Evolutionary conservation across 2,113 vertebrate species (phyloP).

Genomic region (Coracopsis vasa): DNA sequence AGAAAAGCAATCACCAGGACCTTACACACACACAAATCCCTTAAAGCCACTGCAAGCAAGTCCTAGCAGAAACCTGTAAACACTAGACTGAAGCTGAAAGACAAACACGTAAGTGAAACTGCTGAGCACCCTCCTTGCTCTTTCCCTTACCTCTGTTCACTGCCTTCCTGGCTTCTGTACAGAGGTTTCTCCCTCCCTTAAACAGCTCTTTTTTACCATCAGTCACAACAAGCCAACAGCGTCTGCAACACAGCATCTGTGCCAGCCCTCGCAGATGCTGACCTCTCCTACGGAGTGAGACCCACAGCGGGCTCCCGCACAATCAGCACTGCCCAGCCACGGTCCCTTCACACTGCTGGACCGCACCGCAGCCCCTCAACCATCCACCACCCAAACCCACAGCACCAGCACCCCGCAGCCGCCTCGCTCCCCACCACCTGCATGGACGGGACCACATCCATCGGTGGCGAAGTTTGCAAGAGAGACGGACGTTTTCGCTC

Average conservation of each 20-base stretch:
- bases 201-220: neutral
- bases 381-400: neutral
- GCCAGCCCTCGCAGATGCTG: neutral
- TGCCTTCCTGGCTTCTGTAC: neutral
- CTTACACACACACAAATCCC: neutral
- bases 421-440: neutral
- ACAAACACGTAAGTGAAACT: neutral
- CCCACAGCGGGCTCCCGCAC: neutral
- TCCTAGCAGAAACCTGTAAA: neutral
- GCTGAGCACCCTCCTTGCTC: neutral
- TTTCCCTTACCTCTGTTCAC: neutral
- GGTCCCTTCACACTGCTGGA: neutral
- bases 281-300: fast-evolving
- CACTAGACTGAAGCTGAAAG: neutral
- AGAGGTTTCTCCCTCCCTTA: neutral
- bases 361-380: neutral
- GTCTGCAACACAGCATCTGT: neutral
- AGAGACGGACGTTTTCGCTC: neutral
- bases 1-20: neutral
- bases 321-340: neutral
- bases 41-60: neutral
- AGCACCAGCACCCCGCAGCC: neutral
- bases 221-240: neutral
- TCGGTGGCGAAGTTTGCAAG: neutral
- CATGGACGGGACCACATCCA: fast-evolving